These are phyloP conservation scores for Epinotia demarniana DNA, from an alignment of 2,888 invertebrate genomes.

Conservation along the genomic window DNA sequence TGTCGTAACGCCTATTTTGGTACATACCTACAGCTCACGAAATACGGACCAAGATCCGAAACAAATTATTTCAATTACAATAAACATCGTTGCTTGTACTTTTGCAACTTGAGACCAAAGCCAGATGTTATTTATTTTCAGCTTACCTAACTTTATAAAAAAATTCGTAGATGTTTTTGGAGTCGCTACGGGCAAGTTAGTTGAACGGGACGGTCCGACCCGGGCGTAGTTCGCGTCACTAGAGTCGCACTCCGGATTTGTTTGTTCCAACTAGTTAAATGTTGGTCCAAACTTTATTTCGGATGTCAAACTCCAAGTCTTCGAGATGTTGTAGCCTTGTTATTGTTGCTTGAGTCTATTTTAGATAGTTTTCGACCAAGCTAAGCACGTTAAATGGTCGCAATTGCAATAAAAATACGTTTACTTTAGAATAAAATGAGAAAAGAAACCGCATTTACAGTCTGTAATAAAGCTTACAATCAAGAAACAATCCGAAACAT, in stretches of 20 bases:
- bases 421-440: background rate
- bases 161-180: constrained; percentile 62
- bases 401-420: background rate
- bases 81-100: background rate
- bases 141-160: constrained; percentile 54
- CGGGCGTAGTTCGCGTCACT: constrained; percentile 67
- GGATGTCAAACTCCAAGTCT: constrained; percentile 63
- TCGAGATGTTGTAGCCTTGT: constrained; percentile 69
- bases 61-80: background rate
- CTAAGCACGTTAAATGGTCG: constrained; percentile 15
- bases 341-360: constrained; percentile 69
- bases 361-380: constrained; percentile 35
- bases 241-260: constrained; percentile 73
- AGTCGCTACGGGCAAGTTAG: constrained; percentile 65
- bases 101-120: constrained; percentile 22
- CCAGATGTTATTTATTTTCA: constrained; percentile 45
- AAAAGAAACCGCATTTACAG: background rate
- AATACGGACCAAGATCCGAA: background rate
- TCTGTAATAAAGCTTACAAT: constrained; percentile 60
- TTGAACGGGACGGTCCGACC: constrained; percentile 51
- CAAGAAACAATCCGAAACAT: constrained; percentile 76
- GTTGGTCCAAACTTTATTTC: constrained; percentile 77
- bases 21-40: background rate
- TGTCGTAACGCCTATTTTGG: background rate
- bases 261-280: constrained; percentile 82